phyloP scores from a whole-genome alignment of 2,888 invertebrate genomes.

The Cataglyphis altisquamis region DNA sequence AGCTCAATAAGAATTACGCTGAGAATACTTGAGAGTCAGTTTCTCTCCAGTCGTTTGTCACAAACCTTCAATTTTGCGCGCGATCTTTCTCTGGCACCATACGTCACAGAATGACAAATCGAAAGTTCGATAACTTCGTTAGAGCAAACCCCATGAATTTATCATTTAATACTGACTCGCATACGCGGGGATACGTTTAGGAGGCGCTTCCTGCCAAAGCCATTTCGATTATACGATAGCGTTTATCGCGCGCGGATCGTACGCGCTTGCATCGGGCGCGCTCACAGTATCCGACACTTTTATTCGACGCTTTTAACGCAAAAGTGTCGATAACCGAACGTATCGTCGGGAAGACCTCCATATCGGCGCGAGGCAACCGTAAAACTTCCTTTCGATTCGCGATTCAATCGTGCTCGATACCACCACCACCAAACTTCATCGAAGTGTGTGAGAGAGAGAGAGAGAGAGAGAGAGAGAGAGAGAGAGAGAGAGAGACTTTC shows the following conservation, averaged over 20 bases:
- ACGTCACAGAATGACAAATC: slow-evolving; percentile 31
- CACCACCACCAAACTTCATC: slow-evolving; percentile 10
- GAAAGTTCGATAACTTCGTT: slow-evolving; percentile 23
- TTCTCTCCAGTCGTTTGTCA: not conserved
- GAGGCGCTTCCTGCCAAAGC: slow-evolving; percentile 9
- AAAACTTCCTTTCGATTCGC: slow-evolving; percentile 37
- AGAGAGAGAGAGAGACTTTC: slow-evolving; percentile 24
- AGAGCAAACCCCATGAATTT: not conserved
- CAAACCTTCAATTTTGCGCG: slow-evolving; percentile 9
- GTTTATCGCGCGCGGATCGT: slow-evolving; percentile 28
- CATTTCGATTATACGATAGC: slow-evolving; percentile 38
- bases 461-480: no score
- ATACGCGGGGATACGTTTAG: slow-evolving; percentile 21
- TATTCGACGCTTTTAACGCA: slow-evolving; percentile 15
- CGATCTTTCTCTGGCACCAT: not conserved
- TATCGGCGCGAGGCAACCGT: slow-evolving; percentile 22
- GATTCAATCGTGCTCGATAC: slow-evolving; percentile 33
- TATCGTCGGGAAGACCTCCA: slow-evolving; percentile 1
- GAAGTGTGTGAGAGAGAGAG: no score
- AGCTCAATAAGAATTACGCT: not conserved
- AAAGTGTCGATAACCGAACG: not conserved
- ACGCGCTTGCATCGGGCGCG: no score
- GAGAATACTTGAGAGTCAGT: not conserved
- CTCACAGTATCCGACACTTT: slow-evolving; percentile 11
- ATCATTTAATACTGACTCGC: slow-evolving; percentile 13